A percentile compares a stretch with the other conserved stretches of the same genome.
phyloP scores from a whole-genome alignment of 2,113 vertebrate genomes.

The Python bivittatus region DNA sequence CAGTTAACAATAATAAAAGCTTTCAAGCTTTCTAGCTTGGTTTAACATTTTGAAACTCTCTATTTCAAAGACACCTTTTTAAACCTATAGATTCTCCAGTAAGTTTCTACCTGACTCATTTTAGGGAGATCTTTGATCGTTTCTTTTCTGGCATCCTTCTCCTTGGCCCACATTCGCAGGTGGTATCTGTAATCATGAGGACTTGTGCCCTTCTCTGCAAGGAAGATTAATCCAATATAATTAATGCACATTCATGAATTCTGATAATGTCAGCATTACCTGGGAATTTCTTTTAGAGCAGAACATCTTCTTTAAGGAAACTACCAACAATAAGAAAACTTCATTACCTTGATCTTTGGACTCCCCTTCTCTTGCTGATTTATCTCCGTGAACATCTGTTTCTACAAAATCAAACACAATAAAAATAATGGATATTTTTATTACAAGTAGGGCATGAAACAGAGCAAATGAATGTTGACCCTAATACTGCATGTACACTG shows the following conservation, averaged over 20 bases:
- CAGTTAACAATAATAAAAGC: not conserved
- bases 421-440: constrained; percentile 26
- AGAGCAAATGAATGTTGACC: not conserved
- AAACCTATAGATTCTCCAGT: constrained; percentile 14
- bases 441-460: not conserved
- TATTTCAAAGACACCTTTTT: not conserved
- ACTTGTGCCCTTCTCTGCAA: constrained; percentile 79
- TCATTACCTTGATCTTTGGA: constrained; percentile 78
- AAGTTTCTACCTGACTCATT: constrained; percentile 91
- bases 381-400: constrained; percentile 67
- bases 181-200: constrained; percentile 93
- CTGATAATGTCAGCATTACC: not conserved
- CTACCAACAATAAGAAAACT: not conserved
- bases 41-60: not conserved
- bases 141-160: constrained; percentile 89
- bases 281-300: not conserved
- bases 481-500: not conserved
- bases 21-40: not conserved
- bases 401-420: constrained; percentile 63
- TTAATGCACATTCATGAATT: not conserved
- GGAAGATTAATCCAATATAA: constrained; percentile 30
- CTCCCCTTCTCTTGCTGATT: constrained; percentile 67
- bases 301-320: constrained; percentile 29
- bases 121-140: constrained; percentile 94
- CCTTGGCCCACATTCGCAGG: constrained; percentile 92